Evolutionary conservation across 2,797 vertebrate genomes (phyloP), one percentile per base, ranked within the genome.

Genomic region (Crocidura indochinensis): DNA sequence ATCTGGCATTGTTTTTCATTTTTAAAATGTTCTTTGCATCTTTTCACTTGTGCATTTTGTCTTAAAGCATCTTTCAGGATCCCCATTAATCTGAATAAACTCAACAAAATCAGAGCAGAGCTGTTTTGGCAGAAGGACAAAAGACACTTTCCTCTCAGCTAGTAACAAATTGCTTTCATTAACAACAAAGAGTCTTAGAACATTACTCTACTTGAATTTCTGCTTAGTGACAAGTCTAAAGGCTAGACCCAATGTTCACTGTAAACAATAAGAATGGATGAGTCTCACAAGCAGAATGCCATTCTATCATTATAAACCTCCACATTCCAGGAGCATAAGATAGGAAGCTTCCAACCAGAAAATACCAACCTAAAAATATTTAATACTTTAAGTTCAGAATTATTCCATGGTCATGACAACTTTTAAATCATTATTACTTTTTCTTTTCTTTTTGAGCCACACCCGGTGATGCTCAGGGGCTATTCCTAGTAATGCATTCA

Each of bases 141-240:
- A 97, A 89, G 96, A 97, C 78, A 93, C 62, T 97, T 97, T 94
- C 69, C 81, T 76, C 24, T 96, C 94, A 93, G 90, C 75, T 97
- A 82, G 77, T 96, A 97, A 97, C 94, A 98, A 97, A 98, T 97
- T 93, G 88, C 85, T 97, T 97, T 97, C 96, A 97, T 97, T 97
- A 97, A 95, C 84, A 97, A 97, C 74, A 97, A 97, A 97, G 91
- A 88, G 72, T 97, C 92, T 96, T 95, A 60, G 44, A 95, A 15
- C 80, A 95, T 96, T 97, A 96, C 95, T 96, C 77, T 96, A 83
- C 83, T 96, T 69, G 80, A 90, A 64, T 88, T 69, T 88, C 79
- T 0, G 0, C 65, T 95, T 96, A 46, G 81, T 93, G 68, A 96
- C 95, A 96, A 88, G 65, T 67, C 87, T 46, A 91, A 94, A 91